A percentile compares a stretch with the other conserved stretches of the same genome.
Evolutionary conservation across 1,140 invertebrate genomes (phyloP).

Genomic region (Drosophila pseudoobscura): DNA sequence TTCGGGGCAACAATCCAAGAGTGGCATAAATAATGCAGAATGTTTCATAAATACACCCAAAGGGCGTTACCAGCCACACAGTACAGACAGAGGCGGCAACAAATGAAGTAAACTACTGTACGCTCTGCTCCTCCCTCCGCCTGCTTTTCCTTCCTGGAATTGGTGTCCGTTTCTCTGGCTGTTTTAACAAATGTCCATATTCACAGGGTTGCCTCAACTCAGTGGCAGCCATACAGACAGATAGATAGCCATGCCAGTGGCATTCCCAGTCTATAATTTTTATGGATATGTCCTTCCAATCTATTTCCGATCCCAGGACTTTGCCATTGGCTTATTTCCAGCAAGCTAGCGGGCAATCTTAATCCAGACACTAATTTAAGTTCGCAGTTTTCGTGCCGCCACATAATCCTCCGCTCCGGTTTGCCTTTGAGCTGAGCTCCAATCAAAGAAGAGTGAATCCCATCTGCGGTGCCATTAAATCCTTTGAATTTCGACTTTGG

Average conservation of each 20-base stretch:
- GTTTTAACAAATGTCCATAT: conserved; percentile 60
- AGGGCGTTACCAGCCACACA: background rate
- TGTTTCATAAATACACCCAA: conserved; percentile 56
- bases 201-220: conserved; percentile 43
- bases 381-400: conserved; percentile 15
- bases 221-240: conserved; percentile 32
- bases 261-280: background rate
- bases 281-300: too few species aligned
- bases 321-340: too few species aligned
- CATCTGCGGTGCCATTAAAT: conserved; percentile 44
- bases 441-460: conserved; percentile 21
- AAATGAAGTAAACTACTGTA: background rate
- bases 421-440: conserved; percentile 29
- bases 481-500: conserved; percentile 32
- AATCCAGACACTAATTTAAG: conserved; percentile 49
- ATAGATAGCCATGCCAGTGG: conserved; percentile 23
- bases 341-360: conserved; percentile 15
- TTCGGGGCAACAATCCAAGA: background rate
- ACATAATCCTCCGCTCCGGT: conserved; percentile 24
- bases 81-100: background rate
- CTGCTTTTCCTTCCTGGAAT: background rate
- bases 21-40: conserved; percentile 70
- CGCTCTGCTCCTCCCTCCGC: background rate
- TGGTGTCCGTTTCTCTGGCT: conserved; percentile 9
- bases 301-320: too few species aligned